These are phyloP conservation scores for Sphaerophoria rueppellii DNA, from an alignment of 2,888 invertebrate species.

Conservation along the genomic window DNA sequence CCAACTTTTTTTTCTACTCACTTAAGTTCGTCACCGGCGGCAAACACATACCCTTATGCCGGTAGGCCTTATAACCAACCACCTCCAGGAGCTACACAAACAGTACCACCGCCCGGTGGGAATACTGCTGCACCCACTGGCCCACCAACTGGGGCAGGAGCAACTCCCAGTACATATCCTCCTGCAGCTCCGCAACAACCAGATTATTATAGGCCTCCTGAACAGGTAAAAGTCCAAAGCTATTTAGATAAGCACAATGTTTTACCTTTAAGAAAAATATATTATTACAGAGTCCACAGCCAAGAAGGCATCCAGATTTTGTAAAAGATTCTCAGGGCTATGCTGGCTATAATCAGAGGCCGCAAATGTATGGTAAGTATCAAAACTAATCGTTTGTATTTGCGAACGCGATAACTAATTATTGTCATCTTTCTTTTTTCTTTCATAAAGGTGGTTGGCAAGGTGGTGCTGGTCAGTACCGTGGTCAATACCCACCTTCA, in stretches of 20 bases:
- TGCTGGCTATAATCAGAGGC: constrained; percentile 86
- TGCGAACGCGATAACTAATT: background rate
- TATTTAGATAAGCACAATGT: background rate
- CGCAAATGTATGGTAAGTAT: constrained; percentile 86
- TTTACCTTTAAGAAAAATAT: background rate
- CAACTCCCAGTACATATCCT: constrained; percentile 82
- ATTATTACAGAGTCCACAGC: constrained; percentile 86
- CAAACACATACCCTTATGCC: constrained; percentile 81
- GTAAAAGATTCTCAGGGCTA: constrained; percentile 89
- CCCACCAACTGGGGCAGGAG: constrained; percentile 81
- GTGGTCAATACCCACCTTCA: constrained; percentile 82
- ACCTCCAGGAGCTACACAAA: constrained; percentile 83
- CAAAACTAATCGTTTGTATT: background rate
- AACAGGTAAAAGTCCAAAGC: constrained; percentile 77
- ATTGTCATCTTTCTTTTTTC: background rate
- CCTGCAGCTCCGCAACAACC: constrained; percentile 83
- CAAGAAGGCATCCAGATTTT: constrained; percentile 91
- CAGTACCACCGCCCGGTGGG: constrained; percentile 82
- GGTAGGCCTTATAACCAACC: constrained; percentile 81
- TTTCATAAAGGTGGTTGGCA: constrained; percentile 85
- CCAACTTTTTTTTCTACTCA: background rate
- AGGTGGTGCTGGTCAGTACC: constrained; percentile 83
- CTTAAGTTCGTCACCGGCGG: constrained; percentile 81
- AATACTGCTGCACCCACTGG: constrained; percentile 76
- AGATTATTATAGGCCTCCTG: constrained; percentile 84